phyloP scores from a whole-genome alignment of 1,140 invertebrate genomes.

The Polypedilum vanderplanki region DNA sequence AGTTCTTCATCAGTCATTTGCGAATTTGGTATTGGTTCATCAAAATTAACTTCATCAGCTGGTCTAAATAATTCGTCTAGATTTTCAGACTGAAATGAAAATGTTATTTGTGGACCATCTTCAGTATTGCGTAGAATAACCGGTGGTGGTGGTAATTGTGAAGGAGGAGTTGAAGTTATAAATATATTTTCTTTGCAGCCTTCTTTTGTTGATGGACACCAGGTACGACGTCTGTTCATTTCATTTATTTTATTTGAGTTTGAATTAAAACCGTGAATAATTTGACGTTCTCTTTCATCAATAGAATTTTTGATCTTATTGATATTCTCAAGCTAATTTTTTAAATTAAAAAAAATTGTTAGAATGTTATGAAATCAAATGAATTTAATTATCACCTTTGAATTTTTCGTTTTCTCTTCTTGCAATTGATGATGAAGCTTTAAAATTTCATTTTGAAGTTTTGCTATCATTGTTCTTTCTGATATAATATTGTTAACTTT shows the following conservation, averaged over 20 bases:
- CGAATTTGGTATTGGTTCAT: neutral
- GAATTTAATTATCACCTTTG: no score
- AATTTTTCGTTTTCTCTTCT: slow-evolving; percentile 41
- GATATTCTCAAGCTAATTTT: slow-evolving; percentile 20
- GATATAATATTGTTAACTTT: slow-evolving; percentile 62
- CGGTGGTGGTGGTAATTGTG: neutral
- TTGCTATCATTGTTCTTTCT: slow-evolving; percentile 57
- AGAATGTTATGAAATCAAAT: no score
- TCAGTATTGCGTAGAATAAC: neutral
- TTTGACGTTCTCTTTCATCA: neutral
- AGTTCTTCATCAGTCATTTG: neutral
- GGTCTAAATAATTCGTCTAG: slow-evolving; percentile 30
- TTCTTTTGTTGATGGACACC: neutral
- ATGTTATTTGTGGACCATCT: neutral
- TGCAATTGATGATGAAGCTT: slow-evolving; percentile 43
- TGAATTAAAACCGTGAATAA: neutral
- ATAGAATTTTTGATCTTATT: neutral
- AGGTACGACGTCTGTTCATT: neutral
- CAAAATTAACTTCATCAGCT: neutral
- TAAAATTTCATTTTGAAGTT: slow-evolving; percentile 46
- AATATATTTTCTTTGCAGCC: neutral
- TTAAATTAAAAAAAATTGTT: neutral
- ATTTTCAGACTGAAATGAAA: neutral
- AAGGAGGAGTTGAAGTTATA: neutral
- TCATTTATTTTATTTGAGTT: neutral